phyloP scores from a whole-genome alignment of 1,140 invertebrate genomes.

The Pseudomyrmex sp. region DNA sequence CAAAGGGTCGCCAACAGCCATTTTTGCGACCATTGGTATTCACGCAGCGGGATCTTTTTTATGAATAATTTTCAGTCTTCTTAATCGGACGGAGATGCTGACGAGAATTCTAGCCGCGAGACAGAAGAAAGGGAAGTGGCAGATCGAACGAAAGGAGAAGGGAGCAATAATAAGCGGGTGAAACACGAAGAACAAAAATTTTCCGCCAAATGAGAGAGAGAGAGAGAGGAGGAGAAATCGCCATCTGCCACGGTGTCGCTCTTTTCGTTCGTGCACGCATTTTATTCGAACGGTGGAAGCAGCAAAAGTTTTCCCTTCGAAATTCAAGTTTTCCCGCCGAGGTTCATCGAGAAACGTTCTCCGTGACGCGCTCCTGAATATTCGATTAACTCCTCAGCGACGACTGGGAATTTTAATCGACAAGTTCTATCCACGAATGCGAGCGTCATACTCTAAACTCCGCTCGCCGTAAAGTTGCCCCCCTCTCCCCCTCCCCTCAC shows the following conservation, averaged over 20 bases:
- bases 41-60: background rate
- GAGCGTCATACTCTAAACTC: constrained; percentile 56
- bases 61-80: constrained; percentile 44
- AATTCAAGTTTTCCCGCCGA: constrained; percentile 50
- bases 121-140: background rate
- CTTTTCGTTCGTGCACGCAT: constrained; percentile 22
- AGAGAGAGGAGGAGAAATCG: background rate
- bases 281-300: background rate
- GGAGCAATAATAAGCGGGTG: constrained; percentile 27
- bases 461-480: constrained; percentile 21
- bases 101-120: background rate
- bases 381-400: constrained; percentile 72
- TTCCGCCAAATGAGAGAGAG: background rate
- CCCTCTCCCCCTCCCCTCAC: background rate
- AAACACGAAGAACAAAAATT: constrained; percentile 8
- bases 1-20: constrained; percentile 15
- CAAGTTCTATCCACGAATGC: constrained; percentile 51
- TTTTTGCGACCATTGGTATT: constrained; percentile 43
- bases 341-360: constrained; percentile 38
- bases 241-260: constrained; percentile 21
- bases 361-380: constrained; percentile 64
- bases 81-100: constrained; percentile 28
- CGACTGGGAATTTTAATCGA: constrained; percentile 71
- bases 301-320: constrained; percentile 38
- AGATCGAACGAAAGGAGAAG: no score